phyloP scores from a whole-genome alignment of 2,113 vertebrate species.

The Puntigrus tetrazona region DNA sequence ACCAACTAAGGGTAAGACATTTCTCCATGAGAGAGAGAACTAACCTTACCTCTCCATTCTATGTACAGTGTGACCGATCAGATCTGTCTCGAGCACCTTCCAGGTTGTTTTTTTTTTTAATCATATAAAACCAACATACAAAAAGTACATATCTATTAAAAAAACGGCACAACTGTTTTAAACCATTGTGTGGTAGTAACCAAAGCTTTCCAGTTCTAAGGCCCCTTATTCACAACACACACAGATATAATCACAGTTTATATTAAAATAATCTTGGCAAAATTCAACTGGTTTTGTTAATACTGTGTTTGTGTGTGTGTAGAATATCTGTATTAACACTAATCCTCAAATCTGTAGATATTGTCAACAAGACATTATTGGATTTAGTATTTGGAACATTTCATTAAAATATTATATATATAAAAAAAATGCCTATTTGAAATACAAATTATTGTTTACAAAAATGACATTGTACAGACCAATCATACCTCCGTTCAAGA shows the following conservation, averaged over 20 bases:
- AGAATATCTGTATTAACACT: not conserved
- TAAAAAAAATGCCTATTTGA: not conserved
- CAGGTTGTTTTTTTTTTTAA: too few species aligned
- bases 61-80: too few species aligned
- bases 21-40: too few species aligned
- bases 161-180: not conserved
- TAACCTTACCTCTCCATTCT: too few species aligned
- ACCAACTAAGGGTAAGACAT: too few species aligned
- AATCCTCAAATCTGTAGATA: not conserved
- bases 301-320: too few species aligned
- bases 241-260: not conserved
- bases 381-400: not conserved
- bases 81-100: too few species aligned
- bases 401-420: slow-evolving; percentile 15
- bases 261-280: not conserved
- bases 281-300: not conserved
- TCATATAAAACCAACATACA: not conserved
- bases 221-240: not conserved
- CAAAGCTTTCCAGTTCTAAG: not conserved
- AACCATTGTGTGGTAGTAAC: not conserved
- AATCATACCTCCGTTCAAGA: not conserved
- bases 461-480: not conserved
- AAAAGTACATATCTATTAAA: too few species aligned
- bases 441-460: slow-evolving; percentile 21
- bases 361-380: not conserved